Evolutionary conservation across 2,113 vertebrate species (phyloP), one percentile per base, ranked within the genome.

Genomic region (Brachypteracias leptosomus): DNA sequence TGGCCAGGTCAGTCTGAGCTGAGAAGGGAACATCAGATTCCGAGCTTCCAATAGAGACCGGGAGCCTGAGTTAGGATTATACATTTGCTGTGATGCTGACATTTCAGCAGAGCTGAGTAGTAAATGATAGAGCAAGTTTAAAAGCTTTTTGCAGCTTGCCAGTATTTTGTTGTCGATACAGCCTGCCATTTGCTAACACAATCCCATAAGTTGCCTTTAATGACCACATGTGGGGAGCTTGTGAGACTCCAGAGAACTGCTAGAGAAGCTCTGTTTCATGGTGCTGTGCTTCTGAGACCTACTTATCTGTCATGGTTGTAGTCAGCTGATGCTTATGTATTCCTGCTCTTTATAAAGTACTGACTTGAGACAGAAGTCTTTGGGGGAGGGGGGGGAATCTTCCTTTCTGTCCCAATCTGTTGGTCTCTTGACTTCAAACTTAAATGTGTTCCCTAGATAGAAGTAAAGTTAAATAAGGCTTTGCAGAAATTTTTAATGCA

Each of bases 61-160:
- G 68, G 42, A 93, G 58, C 40, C 66, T 0, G 3, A 35, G 33
- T 73, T 84, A 55, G 55, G 72, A 59, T 95, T 93, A 44, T 63
- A 21, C 52, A 36, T 76, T 59, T 61, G 42, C 40, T 86, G 67
- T 66, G 55, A 59, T 47, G 46, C 88, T 94, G 84, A 94, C 54
- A 16, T 76, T 46, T 88, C 63, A 74, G 91, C 11, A 31, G 90
- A 91, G 54, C 82, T 40, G 12, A 79, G 62, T 81, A 85, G 58
- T 85, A 89, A 89, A 89, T 33, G 67, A 78, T 17, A 66, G 70
- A 91, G 36, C 31, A 58, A 61, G 65, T 77, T 94, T 74, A 66
- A 93, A 96, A 84, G 75, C 54, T 58, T 82, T 93, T 82, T 91
- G 54, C 82, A 77, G 85, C 90, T 93, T 88, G 72, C 63, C 75